A percentile compares a stretch with the other conserved stretches of the same genome.
Evolutionary conservation across 2,113 vertebrate species (phyloP).

Genomic region (Forbesichthys papilliferus): DNA sequence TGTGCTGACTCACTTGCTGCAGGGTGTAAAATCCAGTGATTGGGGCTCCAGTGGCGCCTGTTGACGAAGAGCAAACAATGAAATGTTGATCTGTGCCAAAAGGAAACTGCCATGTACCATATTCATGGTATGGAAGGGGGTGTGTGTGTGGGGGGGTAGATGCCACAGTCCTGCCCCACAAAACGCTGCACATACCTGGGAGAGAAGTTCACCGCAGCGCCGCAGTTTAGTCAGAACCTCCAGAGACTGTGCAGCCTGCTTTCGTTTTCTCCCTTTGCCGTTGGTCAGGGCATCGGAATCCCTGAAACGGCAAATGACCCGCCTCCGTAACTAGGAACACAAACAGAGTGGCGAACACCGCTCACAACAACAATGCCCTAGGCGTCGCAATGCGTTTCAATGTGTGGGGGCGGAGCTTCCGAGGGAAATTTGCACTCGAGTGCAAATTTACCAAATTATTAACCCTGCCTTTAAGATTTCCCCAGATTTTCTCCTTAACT

Average conservation of each 20-base stretch:
- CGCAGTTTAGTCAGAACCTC: conserved; percentile 79
- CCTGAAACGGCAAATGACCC: conserved; percentile 27
- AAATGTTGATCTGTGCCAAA: background rate
- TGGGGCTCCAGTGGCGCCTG: conserved; percentile 77
- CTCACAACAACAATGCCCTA: no score
- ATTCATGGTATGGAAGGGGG: no score
- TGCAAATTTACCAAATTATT: no score
- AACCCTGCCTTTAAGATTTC: no score
- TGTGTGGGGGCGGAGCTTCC: no score
- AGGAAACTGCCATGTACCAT: background rate
- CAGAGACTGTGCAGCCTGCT: conserved; percentile 82
- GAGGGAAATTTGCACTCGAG: no score
- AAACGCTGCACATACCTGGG: conserved; percentile 63
- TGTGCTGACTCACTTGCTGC: conserved; percentile 81
- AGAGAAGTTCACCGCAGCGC: conserved; percentile 62
- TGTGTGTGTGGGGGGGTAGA: no score
- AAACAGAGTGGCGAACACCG: no score
- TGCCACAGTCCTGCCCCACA: no score
- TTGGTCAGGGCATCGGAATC: conserved; percentile 82
- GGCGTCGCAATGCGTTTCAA: no score
- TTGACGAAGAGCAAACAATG: conserved; percentile 2
- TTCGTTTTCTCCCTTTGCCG: conserved; percentile 92
- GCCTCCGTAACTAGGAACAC: background rate
- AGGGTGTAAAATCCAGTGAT: conserved; percentile 82
- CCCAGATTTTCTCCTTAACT: no score